Conservation (phyloP, 2,797 vertebrate species). For the Hephaestus fuliginosus region DNA sequence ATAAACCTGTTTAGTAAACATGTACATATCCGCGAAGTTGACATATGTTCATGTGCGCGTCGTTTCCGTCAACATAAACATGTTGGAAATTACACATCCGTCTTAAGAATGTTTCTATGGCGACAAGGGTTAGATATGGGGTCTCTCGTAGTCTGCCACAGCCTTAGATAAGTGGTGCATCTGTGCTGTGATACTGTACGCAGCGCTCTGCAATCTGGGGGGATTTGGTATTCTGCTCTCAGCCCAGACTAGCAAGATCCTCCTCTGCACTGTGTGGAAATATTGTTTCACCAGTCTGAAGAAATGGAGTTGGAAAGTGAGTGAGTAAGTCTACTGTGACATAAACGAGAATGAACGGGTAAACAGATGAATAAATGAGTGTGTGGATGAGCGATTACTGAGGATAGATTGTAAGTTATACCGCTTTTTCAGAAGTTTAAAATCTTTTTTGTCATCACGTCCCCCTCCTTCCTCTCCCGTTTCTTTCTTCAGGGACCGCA, state of each 20-base stretch:
- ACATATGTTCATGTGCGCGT: conserved; percentile 5
- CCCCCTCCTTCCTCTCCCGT: conserved; percentile 17
- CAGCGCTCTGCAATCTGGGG: conserved; percentile 76
- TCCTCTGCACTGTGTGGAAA: conserved; percentile 72
- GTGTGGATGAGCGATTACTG: neutral
- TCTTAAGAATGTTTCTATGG: conserved; percentile 39
- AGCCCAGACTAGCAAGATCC: conserved; percentile 67
- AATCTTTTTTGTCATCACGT: neutral
- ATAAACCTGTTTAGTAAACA: conserved; percentile 19
- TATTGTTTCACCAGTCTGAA: conserved; percentile 58
- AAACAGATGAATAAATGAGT: conserved; percentile 19
- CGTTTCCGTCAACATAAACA: conserved; percentile 2
- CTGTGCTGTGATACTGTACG: conserved; percentile 67
- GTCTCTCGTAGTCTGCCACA: conserved; percentile 36
- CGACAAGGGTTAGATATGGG: conserved; percentile 32
- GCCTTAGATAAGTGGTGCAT: conserved; percentile 68
- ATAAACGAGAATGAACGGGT: conserved; percentile 3
- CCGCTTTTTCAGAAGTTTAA: conserved; percentile 4
- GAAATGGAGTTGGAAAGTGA: conserved; percentile 27
- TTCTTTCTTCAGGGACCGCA: conserved; percentile 90
- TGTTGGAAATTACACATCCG: neutral
- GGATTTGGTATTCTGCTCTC: conserved; percentile 80
- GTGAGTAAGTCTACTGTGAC: conserved; percentile 12
- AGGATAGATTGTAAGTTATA: neutral
- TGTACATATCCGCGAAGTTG: neutral